Evolutionary conservation across 2,888 invertebrate species (phyloP).

Genomic region (Chloroclysta siterata): DNA sequence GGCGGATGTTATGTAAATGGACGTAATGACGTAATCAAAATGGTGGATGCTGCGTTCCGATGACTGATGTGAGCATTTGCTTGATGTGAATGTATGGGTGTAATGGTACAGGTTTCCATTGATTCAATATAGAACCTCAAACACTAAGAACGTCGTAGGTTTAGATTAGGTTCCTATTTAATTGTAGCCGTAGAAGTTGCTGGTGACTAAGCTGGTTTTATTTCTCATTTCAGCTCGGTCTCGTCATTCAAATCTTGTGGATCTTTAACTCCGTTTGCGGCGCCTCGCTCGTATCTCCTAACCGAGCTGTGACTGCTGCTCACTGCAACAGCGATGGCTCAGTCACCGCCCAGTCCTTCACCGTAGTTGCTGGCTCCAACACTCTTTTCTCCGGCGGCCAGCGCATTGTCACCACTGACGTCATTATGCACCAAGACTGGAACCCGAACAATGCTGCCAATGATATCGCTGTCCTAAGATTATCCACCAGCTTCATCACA

Average conservation of each 20-base stretch:
- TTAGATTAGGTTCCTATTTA: too few species aligned
- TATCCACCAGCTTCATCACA: constrained; percentile 21
- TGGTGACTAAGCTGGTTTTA: not conserved
- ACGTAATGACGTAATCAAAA: too few species aligned
- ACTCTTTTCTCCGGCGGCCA: constrained; percentile 57
- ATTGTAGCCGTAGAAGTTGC: too few species aligned
- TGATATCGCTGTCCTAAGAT: constrained; percentile 55
- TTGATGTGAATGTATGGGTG: too few species aligned
- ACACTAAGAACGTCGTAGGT: too few species aligned
- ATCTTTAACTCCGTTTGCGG: constrained; percentile 62
- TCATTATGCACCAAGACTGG: constrained; percentile 56
- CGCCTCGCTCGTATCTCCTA: constrained; percentile 51
- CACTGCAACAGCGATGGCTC: constrained; percentile 58
- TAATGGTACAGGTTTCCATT: too few species aligned
- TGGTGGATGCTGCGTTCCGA: too few species aligned
- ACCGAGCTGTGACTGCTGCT: constrained; percentile 57
- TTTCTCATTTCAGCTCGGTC: constrained; percentile 52
- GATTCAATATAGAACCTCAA: too few species aligned
- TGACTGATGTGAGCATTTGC: too few species aligned
- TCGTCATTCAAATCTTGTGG: constrained; percentile 54
- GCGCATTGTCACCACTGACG: constrained; percentile 45
- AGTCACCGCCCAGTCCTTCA: constrained; percentile 49
- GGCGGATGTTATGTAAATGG: too few species aligned
- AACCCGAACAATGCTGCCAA: constrained; percentile 48
- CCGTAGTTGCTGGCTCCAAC: constrained; percentile 62